Evolutionary conservation across 2,797 vertebrate genomes (phyloP).

Genomic region (Acanthopagrus latus): DNA sequence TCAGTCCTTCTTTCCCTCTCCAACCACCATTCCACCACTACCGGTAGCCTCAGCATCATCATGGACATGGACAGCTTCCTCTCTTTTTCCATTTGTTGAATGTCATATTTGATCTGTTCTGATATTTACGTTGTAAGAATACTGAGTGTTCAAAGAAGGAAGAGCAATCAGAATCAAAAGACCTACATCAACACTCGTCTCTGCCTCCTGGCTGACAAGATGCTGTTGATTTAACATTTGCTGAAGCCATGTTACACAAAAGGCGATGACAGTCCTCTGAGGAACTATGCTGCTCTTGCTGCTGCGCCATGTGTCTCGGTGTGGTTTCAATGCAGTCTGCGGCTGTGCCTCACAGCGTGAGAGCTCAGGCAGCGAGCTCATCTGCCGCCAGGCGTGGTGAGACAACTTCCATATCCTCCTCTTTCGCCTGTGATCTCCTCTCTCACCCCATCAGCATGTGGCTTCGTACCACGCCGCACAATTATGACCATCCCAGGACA

Average conservation of each 20-base stretch:
- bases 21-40: conserved; percentile 40
- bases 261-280: conserved; percentile 21
- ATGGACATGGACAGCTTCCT: conserved; percentile 47
- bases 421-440: conserved; percentile 30
- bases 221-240: conserved; percentile 35
- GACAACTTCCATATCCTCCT: conserved; percentile 41
- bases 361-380: conserved; percentile 14
- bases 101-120: conserved; percentile 42
- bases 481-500: conserved; percentile 15
- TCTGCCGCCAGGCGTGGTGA: conserved; percentile 52
- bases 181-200: not conserved
- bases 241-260: not conserved
- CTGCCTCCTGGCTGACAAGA: not conserved
- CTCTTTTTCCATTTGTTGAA: conserved; percentile 44
- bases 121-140: conserved; percentile 17
- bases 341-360: conserved; percentile 23
- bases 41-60: conserved; percentile 35
- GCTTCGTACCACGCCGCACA: conserved; percentile 17
- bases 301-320: conserved; percentile 18
- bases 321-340: conserved; percentile 34
- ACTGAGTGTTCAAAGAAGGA: conserved; percentile 1
- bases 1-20: conserved; percentile 52
- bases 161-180: conserved; percentile 11
- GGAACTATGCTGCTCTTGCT: not conserved
- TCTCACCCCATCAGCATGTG: conserved; percentile 34